phyloP scores from a whole-genome alignment of 2,113 vertebrate species.

The Psilopsiagon aurifrons region DNA sequence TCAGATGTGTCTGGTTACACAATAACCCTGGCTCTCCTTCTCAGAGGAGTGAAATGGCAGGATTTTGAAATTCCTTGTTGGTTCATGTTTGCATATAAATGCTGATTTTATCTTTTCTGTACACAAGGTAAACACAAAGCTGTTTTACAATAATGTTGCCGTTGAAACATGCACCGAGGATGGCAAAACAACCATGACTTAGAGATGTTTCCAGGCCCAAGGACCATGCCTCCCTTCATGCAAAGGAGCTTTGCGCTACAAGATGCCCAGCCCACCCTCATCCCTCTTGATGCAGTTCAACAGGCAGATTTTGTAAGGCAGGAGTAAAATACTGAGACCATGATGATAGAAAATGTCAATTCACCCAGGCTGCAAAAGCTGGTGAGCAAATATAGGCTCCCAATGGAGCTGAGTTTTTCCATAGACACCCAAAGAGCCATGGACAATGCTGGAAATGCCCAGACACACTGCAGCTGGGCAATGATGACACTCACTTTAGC shows the following conservation, averaged over 20 bases:
- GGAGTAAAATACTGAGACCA: background rate
- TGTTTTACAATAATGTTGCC: conserved; percentile 66
- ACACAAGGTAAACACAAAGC: conserved; percentile 70
- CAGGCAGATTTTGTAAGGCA: background rate
- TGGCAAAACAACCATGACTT: conserved; percentile 49
- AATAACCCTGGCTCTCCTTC: conserved; percentile 68
- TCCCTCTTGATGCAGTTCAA: conserved; percentile 3
- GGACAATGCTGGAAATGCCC: background rate
- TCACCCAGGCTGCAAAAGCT: background rate
- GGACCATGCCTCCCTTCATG: conserved; percentile 10
- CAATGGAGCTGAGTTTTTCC: background rate
- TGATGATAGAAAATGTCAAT: background rate
- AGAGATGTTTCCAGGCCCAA: conserved; percentile 40
- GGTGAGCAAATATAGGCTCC: rapidly evolving
- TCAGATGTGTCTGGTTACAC: conserved; percentile 67
- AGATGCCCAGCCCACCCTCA: background rate
- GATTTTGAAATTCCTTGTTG: conserved; percentile 72
- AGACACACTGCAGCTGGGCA: background rate
- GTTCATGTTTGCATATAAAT: conserved; percentile 74
- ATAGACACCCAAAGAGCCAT: rapidly evolving
- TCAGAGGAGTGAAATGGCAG: conserved; percentile 54
- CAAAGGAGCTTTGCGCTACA: background rate
- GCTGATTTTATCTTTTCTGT: conserved; percentile 72
- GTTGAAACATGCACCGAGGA: conserved; percentile 55
- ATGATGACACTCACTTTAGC: background rate